A percentile compares a stretch with the other conserved stretches of the same genome.
These are phyloP conservation scores for Caradrina clavipalpis DNA, from an alignment of 2,888 invertebrate genomes.

Conservation along the genomic window DNA sequence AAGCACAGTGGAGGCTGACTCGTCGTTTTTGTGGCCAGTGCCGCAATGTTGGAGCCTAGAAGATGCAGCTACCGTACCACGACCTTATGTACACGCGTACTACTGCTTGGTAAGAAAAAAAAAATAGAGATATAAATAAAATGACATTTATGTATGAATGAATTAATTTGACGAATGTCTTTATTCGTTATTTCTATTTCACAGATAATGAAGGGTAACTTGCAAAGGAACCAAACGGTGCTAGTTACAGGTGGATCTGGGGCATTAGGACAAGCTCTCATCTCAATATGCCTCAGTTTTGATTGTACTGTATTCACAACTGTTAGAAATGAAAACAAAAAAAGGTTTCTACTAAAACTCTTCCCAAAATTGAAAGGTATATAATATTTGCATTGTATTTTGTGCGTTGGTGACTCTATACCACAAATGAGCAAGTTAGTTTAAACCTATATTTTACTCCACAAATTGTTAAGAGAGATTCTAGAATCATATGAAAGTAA, in stretches of 20 bases:
- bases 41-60: constrained; percentile 12
- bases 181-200: too few relatives aligned
- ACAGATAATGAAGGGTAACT: background rate
- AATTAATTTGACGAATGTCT: too few relatives aligned
- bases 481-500: too few relatives aligned
- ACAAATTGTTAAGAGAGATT: too few relatives aligned
- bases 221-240: constrained; percentile 2
- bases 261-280: constrained; percentile 25
- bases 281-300: constrained; percentile 12
- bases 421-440: too few relatives aligned
- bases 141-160: too few relatives aligned
- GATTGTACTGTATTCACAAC: constrained; percentile 22
- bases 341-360: constrained; percentile 13
- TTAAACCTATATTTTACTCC: too few relatives aligned
- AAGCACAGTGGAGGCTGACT: background rate
- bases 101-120: constrained; percentile 12
- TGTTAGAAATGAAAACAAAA: constrained; percentile 6
- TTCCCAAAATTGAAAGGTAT: constrained; percentile 12
- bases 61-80: constrained; percentile 16
- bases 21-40: constrained; percentile 4
- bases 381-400: too few relatives aligned
- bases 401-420: too few relatives aligned
- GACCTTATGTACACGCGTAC: constrained; percentile 17
- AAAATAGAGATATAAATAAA: too few relatives aligned
- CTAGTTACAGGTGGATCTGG: constrained; percentile 22